Conservation (phyloP, 2,888 invertebrate species). For the Melinaea marsaeus region DNA sequence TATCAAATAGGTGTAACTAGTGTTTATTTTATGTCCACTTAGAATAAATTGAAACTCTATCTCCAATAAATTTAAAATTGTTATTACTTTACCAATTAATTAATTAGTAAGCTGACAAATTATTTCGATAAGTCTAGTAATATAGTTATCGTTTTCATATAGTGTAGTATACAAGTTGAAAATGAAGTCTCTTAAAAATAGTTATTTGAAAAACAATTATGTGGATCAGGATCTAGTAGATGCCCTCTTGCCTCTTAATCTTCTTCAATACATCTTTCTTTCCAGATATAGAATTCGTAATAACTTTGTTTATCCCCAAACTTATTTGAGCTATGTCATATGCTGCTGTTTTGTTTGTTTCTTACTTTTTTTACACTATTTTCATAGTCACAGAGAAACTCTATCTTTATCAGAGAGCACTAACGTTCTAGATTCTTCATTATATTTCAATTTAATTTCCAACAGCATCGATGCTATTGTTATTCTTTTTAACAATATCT, state of each 20-base stretch:
- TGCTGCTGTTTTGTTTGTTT: constrained; percentile 10
- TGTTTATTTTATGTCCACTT: no score
- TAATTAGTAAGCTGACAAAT: no score
- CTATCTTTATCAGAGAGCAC: no score
- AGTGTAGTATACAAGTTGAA: background rate
- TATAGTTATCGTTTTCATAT: no score
- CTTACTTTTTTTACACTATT: constrained; percentile 1
- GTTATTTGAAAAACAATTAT: constrained; percentile 17
- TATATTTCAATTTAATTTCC: constrained; percentile 9
- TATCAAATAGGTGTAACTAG: no score
- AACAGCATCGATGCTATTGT: constrained; percentile 9
- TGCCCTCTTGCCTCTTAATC: constrained; percentile 16
- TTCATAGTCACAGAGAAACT: no score
- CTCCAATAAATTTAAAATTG: no score
- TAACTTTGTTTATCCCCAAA: constrained; percentile 17
- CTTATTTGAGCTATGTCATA: constrained; percentile 11
- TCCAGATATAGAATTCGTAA: constrained; percentile 22
- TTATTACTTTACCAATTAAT: no score
- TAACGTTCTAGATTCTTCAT: background rate
- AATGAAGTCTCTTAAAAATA: constrained; percentile 12
- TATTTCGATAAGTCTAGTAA: no score
- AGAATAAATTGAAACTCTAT: no score
- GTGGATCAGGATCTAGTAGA: constrained; percentile 14
- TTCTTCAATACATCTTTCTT: constrained; percentile 13
- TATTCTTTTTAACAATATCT: constrained; percentile 19